Percentiles rank a stretch among this genome's conserved stretches.
These are phyloP conservation scores for Rhodophaea formosa DNA, from an alignment of 2,888 invertebrate species.

Conservation along the genomic window DNA sequence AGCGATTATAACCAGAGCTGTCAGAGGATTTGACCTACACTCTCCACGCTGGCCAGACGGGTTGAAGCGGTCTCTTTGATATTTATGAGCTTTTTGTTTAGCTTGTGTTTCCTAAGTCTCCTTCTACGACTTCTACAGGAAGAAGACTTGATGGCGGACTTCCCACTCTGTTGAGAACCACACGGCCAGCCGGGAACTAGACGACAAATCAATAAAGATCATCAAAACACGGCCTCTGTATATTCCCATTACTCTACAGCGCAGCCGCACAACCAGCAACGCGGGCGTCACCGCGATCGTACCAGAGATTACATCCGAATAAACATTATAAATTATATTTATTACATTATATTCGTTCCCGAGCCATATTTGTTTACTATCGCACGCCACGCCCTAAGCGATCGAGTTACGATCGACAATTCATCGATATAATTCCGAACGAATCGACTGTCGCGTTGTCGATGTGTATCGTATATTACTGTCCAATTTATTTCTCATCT, in stretches of 20 bases:
- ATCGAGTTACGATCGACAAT: slow-evolving; percentile 34
- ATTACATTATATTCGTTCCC: slow-evolving; percentile 72
- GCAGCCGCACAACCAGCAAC: slow-evolving; percentile 40
- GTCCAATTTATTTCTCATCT: slow-evolving; percentile 8
- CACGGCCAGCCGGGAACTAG: too few relatives aligned
- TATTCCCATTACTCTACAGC: slow-evolving; percentile 40
- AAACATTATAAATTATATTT: slow-evolving; percentile 79
- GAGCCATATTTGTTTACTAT: slow-evolving; percentile 70
- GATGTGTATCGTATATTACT: slow-evolving; percentile 11
- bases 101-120: too few relatives aligned
- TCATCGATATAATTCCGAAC: slow-evolving; percentile 15
- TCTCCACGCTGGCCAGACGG: too few relatives aligned
- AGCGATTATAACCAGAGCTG: too few relatives aligned
- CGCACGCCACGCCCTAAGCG: slow-evolving; percentile 48
- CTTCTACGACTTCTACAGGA: too few relatives aligned
- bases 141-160: too few relatives aligned
- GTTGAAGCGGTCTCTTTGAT: too few relatives aligned
- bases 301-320: slow-evolving; percentile 64
- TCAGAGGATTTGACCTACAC: too few relatives aligned
- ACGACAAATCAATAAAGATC: not conserved
- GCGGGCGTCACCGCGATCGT: slow-evolving; percentile 69
- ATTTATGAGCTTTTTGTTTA: too few relatives aligned
- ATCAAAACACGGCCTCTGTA: slow-evolving; percentile 22
- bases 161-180: too few relatives aligned
- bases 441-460: slow-evolving; percentile 16